Base-by-base conservation (phyloP, 2,113 vertebrate species). In the Fukomys damarensis region DNA sequence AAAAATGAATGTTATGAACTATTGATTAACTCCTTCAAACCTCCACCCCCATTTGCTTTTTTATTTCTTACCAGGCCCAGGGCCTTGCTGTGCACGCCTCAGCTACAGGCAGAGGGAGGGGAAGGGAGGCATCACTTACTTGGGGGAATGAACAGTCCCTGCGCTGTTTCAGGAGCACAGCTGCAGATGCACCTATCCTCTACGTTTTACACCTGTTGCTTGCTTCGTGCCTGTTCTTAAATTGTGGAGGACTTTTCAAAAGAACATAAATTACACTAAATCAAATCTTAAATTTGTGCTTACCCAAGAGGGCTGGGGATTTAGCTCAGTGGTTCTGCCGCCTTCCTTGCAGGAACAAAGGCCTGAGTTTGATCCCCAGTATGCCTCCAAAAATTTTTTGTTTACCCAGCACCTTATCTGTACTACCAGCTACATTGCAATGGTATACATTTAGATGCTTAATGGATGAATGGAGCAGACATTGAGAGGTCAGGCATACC, bases 41-140 rank as follows among this genome's bases (percentile, higher is more conserved):
- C 66, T 38, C 35, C 46, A 28, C 32, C 58, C 12, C 14, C 16
- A 6, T 26, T 80, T 65, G 61, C 52, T 49, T 86, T 80, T 70
- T 28, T 59, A 43, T 17, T 56, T 68, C 70, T 3, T 3, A 5
- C 2, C 4, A 6, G 81, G 26, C 20, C 35, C 43, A 43, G 16
- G 3, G 12, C 43, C 41, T 4, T 58, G 59, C 0, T 3, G 14
- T 32, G 43, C 22, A 0, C 0, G 4, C 2, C 22, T 7, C 2
- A 3, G 10, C 26, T 7, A 19, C 8, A 2, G 38, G 41, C 43
- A 41, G 41, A 66, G 41, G n/a, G 14, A 16, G 11, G 65, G 26
- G 32, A 7, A 8, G 2, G 56, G 61, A 22, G 11, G 26, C 3
- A 0, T 0, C 10, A 0, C 4, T 10, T 17, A 26, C 46, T n/a